Conservation (phyloP, 2,888 invertebrate genomes). For the Mystacides longicornis region DNA sequence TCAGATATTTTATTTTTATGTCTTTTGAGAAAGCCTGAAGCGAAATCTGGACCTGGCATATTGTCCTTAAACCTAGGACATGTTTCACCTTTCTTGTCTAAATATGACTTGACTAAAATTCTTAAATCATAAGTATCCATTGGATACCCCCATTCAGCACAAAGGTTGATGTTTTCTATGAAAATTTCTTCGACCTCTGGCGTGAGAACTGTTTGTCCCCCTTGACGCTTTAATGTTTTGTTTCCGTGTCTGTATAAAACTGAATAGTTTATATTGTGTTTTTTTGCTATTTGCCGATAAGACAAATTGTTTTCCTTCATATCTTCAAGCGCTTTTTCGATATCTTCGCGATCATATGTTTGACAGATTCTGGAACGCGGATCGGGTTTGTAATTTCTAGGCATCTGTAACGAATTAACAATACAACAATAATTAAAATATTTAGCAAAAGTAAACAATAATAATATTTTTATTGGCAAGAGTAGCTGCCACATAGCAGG, state of each 20-base stretch:
- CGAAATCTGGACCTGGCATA: slow-evolving; percentile 22
- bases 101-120: slow-evolving; percentile 9
- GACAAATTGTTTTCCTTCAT: not conserved
- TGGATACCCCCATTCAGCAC: slow-evolving; percentile 10
- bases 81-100: slow-evolving; percentile 8
- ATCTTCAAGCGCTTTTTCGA: not conserved
- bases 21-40: slow-evolving; percentile 17
- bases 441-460: not conserved
- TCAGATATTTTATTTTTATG: slow-evolving; percentile 17
- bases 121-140: slow-evolving; percentile 2
- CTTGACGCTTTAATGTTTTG: not conserved
- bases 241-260: not conserved
- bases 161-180: slow-evolving; percentile 8
- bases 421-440: not conserved
- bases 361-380: not conserved
- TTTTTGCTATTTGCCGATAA: not conserved
- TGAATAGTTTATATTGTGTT: not conserved
- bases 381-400: slow-evolving; percentile 1
- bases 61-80: slow-evolving; percentile 21
- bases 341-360: not conserved
- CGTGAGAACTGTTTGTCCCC: not conserved
- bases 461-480: too few species aligned
- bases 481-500: too few species aligned
- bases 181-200: slow-evolving; percentile 7
- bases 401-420: not conserved